phyloP scores from a whole-genome alignment of 2,888 invertebrate species.

The Bembecia ichneumoniformis region DNA sequence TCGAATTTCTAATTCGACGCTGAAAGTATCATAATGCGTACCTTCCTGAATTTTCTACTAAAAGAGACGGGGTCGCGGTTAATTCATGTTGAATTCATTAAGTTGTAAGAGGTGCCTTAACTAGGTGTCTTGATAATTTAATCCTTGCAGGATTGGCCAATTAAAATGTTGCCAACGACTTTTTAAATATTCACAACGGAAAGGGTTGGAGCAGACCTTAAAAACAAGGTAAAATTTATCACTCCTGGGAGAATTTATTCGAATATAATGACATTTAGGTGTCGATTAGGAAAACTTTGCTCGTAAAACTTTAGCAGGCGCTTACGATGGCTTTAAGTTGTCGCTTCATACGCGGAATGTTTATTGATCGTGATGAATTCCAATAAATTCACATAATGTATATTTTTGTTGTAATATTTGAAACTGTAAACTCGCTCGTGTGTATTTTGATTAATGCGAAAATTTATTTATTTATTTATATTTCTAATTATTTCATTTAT shows the following conservation, averaged over 20 bases:
- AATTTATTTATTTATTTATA: no score
- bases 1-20: no score
- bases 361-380: no score
- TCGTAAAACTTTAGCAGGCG: conserved; percentile 33
- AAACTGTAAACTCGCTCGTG: no score
- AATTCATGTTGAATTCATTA: conserved; percentile 70
- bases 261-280: conserved; percentile 66
- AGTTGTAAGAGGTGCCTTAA: conserved; percentile 57
- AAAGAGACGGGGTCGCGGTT: conserved; percentile 24
- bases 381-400: no score
- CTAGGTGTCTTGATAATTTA: conserved; percentile 73
- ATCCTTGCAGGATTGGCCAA: conserved; percentile 68
- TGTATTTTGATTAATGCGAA: no score
- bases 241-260: conserved; percentile 57
- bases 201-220: conserved; percentile 54
- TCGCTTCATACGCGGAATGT: conserved; percentile 5
- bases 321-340: conserved; percentile 33
- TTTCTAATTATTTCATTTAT: no score
- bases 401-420: no score
- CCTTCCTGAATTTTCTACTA: conserved; percentile 9
- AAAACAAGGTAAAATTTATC: conserved; percentile 61
- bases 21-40: conserved; percentile 13
- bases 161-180: conserved; percentile 69
- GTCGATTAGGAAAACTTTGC: conserved; percentile 61
- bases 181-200: conserved; percentile 66